Evolutionary conservation across 2,113 vertebrate species (phyloP).

Genomic region (Prionailurus bengalensis): DNA sequence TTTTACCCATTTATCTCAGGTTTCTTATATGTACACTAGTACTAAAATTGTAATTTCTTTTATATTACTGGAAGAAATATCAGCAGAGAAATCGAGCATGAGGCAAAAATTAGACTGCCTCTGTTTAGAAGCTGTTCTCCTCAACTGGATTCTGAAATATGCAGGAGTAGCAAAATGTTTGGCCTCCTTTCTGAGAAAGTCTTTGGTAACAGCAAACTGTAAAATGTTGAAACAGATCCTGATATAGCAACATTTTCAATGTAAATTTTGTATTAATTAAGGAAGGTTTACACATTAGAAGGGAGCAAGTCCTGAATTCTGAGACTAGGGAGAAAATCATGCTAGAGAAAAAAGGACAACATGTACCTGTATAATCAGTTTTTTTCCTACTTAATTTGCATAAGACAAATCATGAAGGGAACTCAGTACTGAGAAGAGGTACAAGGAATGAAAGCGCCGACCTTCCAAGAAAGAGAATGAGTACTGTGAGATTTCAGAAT

Average conservation of each 20-base stretch:
- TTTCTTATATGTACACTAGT: not conserved
- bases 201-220: constrained; percentile 17
- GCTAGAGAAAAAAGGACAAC: not conserved
- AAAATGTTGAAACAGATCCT: constrained; percentile 8
- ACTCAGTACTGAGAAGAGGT: not conserved
- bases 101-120: not conserved
- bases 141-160: constrained; percentile 31
- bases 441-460: not conserved
- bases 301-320: not conserved
- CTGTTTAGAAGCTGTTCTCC: constrained; percentile 12
- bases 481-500: constrained; percentile 4
- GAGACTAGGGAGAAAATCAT: not conserved
- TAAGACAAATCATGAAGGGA: not conserved
- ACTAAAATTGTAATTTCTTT: not conserved
- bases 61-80: constrained; percentile 29
- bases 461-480: constrained; percentile 15
- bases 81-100: constrained; percentile 6
- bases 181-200: not conserved
- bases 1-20: not conserved
- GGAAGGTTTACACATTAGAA: constrained; percentile 14
- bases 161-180: not conserved
- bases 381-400: not conserved
- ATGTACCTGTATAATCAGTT: not conserved
- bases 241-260: not conserved
- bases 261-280: constrained; percentile 31